Conservation (phyloP, 92 coral and sea anemone genomes). For the Porites evermanni region DNA sequence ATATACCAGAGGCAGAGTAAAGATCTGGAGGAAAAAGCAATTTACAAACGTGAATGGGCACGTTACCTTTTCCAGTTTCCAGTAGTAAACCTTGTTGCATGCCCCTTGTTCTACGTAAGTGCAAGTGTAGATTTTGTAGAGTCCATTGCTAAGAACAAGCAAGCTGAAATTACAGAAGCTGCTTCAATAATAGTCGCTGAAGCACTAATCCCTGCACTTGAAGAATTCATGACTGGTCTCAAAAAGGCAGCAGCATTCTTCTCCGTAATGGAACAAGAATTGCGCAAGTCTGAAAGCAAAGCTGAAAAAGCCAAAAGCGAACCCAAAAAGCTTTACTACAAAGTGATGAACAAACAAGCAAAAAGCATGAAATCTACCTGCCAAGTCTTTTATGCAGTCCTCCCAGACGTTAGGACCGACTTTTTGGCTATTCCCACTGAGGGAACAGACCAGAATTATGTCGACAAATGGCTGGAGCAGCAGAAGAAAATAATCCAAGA, state of each 20-base stretch:
- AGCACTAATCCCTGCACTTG: constrained; percentile 65
- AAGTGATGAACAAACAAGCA: constrained; percentile 13
- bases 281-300: no score
- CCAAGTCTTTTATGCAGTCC: constrained; percentile 54
- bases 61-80: background rate
- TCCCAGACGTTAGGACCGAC: background rate
- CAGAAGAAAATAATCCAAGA: constrained; percentile 37
- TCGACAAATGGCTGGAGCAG: constrained; percentile 76
- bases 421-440: no score
- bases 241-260: constrained; percentile 60
- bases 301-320: no score
- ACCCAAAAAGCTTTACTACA: no score
- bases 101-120: constrained; percentile 24
- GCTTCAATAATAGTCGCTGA: constrained; percentile 52
- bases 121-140: constrained; percentile 46
- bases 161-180: constrained; percentile 45
- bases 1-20: constrained; percentile 45
- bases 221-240: constrained; percentile 55
- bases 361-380: constrained; percentile 52
- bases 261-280: no score
- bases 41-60: constrained; percentile 40
- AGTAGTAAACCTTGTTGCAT: constrained; percentile 34
- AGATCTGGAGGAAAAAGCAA: constrained; percentile 36
- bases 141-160: constrained; percentile 57
- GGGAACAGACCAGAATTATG: constrained; percentile 57